Base-by-base conservation (phyloP, 2,113 vertebrate species). In the Microcebus tavaratra region DNA sequence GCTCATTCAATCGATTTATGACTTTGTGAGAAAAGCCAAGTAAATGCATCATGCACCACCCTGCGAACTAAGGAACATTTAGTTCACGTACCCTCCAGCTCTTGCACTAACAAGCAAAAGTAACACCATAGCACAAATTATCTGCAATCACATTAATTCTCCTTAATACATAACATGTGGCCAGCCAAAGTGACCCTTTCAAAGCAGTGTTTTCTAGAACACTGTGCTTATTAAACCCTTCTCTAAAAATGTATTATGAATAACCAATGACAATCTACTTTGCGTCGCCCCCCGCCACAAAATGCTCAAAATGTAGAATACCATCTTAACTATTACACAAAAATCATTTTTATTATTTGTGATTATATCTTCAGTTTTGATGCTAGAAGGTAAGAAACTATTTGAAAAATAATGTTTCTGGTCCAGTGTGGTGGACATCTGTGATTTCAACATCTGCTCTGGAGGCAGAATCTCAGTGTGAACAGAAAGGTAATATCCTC, bases 61-160 rank as follows among this genome's bases (percentile, higher is more conserved):
- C 82, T 83, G 34, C n/a, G 31, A 97, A 72, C 57, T 82, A 57
- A 48, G 39, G 97, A 86, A 70, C 97, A 97, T 36, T 97, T 48
- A 96, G 93, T 61, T 84, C 96, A 72, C 45, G 12, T 95, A 97
- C 91, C 94, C 96, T 72, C 86, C 87, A 97, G 72, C 88, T 78
- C 92, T 72, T 85, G 31, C 59, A 88, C 91, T 95, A 92, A 95
- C 45, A 90, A 98, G 45, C 79, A 84, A 14, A 79, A 73, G 87
- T 86, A 92, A 94, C 11, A 68, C 18, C 59, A 45, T 0, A 67
- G 90, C 34, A 94, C 90, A 34, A 96, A 95, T 59, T 72, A 73
- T 73, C 50, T 81, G 39, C 27, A 50, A 5, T 87, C 6, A 2
- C 4, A 34, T 85, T 68, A 83, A 96, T 95, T 98, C 55, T 92